phyloP scores from a whole-genome alignment of 2,888 invertebrate species.

The Strigamia crassipes region DNA sequence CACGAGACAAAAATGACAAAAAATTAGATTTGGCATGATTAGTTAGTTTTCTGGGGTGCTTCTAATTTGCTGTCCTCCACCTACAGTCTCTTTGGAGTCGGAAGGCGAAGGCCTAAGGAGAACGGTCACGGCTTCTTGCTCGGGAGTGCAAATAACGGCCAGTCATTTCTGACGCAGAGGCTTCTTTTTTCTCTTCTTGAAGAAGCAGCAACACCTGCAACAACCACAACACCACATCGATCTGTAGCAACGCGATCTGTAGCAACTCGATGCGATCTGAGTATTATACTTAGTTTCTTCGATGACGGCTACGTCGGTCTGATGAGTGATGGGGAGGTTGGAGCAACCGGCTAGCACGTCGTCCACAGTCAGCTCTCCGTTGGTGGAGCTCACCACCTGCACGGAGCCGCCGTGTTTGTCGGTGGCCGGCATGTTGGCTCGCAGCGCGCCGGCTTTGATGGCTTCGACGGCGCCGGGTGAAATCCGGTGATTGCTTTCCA shows the following conservation, averaged over 20 bases:
- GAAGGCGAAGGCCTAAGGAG: constrained; percentile 69
- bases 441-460: constrained; percentile 53
- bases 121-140: constrained; percentile 68
- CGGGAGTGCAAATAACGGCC: constrained; percentile 71
- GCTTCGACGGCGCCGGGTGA: constrained; percentile 52
- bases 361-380: constrained; percentile 91
- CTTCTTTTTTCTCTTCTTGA: constrained; percentile 99
- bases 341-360: constrained; percentile 96
- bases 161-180: constrained; percentile 88
- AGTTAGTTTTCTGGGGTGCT: constrained; percentile 35
- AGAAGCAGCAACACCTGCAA: constrained; percentile 98
- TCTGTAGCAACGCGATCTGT: too few species aligned
- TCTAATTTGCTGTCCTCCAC: constrained; percentile 44
- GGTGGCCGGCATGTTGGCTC: constrained; percentile 71
- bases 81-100: constrained; percentile 59
- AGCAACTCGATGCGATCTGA: too few species aligned
- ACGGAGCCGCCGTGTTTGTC: constrained; percentile 93
- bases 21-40: constrained; percentile 36
- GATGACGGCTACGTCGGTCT: constrained; percentile 90
- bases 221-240: too few species aligned
- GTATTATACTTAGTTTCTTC: constrained; percentile 99
- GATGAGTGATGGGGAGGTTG: constrained; percentile 93
- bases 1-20: neutral
- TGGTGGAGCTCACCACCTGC: constrained; percentile 96
- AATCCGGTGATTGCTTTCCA: constrained; percentile 55